Evolutionary conservation across 2,113 vertebrate species (phyloP).

Genomic region (zebrafish (Danio rerio)): GRCz12tu NC_133187.1:30366001-30366500

Average conservation of each 20-base stretch:
- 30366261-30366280: slow-evolving; percentile 14
- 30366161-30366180: not conserved
- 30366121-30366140: not conserved
- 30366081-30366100: slow-evolving; percentile 1
- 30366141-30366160: not conserved
- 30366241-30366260: slow-evolving; percentile 27
- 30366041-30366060: not conserved
- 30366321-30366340: not conserved
- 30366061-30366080: not conserved
- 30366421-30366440: not conserved
- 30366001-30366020: not conserved
- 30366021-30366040: not conserved
- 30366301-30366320: slow-evolving; percentile 15
- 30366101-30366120: not conserved
- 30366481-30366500: too few species aligned
- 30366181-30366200: not conserved
- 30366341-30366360: not conserved
- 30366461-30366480: too few species aligned
- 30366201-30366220: not conserved
- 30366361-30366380: not conserved
- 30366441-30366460: too few species aligned
- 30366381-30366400: not conserved
- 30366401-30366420: slow-evolving; percentile 20
- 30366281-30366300: slow-evolving; percentile 1
- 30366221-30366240: slow-evolving; percentile 1